A percentile compares a stretch with the other conserved stretches of the same genome.
Conservation (phyloP, 2,113 vertebrate genomes). For the Ranitomeya imitator region DNA sequence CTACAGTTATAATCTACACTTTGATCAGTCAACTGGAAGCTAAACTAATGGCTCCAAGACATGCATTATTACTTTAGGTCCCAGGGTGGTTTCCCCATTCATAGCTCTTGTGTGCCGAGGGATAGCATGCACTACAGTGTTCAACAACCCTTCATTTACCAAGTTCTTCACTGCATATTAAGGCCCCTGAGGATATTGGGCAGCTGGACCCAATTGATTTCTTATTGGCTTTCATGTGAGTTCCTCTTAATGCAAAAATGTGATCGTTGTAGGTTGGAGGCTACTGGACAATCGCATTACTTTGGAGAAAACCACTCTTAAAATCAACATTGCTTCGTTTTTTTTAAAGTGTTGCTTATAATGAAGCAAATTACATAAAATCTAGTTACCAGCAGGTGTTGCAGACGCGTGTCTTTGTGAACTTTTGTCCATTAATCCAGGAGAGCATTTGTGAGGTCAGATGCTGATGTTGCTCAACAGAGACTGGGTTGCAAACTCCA, state of each 20-base stretch:
- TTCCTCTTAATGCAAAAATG: background rate
- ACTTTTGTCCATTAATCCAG: too few species aligned
- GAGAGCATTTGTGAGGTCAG: too few species aligned
- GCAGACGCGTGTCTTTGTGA: too few species aligned
- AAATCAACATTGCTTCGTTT: too few species aligned
- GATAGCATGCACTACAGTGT: background rate
- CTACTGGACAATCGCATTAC: background rate
- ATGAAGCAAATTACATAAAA: too few species aligned
- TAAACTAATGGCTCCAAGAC: background rate
- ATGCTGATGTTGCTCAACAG: too few species aligned
- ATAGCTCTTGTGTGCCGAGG: background rate
- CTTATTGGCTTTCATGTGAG: background rate
- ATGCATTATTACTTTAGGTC: slow-evolving; percentile 1
- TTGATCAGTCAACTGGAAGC: slow-evolving; percentile 4
- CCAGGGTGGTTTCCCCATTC: background rate
- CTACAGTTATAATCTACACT: background rate
- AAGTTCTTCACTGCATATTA: background rate
- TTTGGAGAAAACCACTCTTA: background rate
- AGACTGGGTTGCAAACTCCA: too few species aligned
- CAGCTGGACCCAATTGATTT: background rate
- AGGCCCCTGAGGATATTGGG: background rate
- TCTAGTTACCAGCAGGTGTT: too few species aligned
- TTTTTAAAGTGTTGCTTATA: too few species aligned
- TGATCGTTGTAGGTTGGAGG: background rate
- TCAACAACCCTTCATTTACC: background rate